Base-by-base conservation (phyloP, 2,888 invertebrate genomes). In the Apamea sordens region DNA sequence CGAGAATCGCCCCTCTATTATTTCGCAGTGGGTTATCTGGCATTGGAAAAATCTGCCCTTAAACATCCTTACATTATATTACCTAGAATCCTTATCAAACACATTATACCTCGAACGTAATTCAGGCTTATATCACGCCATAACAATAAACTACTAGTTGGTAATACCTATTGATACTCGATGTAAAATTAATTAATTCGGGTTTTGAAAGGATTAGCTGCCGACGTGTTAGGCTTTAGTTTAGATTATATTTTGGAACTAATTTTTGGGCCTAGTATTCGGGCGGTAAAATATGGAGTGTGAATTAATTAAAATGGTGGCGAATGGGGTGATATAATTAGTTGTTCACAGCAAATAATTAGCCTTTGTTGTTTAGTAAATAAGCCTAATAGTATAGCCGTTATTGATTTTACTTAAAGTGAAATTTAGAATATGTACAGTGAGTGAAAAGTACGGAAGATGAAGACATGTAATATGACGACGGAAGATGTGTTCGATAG, bases 111-210 rank as follows among this genome's bases (percentile, higher is more conserved):
- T 15, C 11, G 28, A 56, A 56, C 67, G 61, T 84, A 76, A 82
- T 50, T 82, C 76, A 80, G 56, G 85, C 69, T 83, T 76, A 80
- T 41, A 82, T 59, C 41, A 5, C 2, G n/a, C 32, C 8, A 61
- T 84, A 73, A 77, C 61, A 72, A 4, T 76, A 79, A 83, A 79
- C 70, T 75, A 59, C 24, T 61, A n/a, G 1, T 13, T 18, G 32
- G 18, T 75, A 74, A 76, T 84, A 74, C 68, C 79, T 71, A 79
- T 86, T 56, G 73, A 78, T 73, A 67, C 59, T 76, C 44, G 36
- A 83, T 86, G 76, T 74, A 71, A 83, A 76, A 76, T 76, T 79
- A 85, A 86, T 85, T 76, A 79, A 86, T 79, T 50, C n/a, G 10
- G 76, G 73, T 86, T 85, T 85, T 73, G 63, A 59, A 73, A 71